Base-by-base conservation (phyloP, 2,888 invertebrate species). In the Spialia ferax region DNA sequence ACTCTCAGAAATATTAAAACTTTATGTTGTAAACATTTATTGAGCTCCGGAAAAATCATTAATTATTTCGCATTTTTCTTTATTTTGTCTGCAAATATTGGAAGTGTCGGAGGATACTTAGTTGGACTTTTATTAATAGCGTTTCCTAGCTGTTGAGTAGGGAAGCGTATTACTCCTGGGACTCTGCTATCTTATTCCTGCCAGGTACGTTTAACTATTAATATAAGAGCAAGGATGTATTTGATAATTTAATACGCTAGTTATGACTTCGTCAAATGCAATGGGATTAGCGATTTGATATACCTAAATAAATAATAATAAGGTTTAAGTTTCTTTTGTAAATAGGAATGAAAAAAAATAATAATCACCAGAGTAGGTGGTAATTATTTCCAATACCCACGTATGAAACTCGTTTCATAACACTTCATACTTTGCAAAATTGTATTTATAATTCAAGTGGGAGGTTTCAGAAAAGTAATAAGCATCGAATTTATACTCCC, bases 401-500 rank as follows among this genome's bases (percentile, higher is more conserved):
- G 10, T 42, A 15, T 18, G 18, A 20, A 20, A 45, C 45, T 5
- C 0, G 8, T 52, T 52, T 52, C 50, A 52, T 45, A n/a, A 52
- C n/a, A 52, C 23, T 52, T 23, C 50, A 52, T 52, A 23, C 54
- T 29, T 18, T 15, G 32, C 35, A 32, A 57, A 22, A 20, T 60
- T 18, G 20, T 59, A 59, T 60, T 60, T 60, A 60, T 60, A 48
- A 60, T 60, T 45, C 48, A 60, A 60, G 13, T 11, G 60, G 60
- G 50, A 48, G 13, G 10, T 22, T 61, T 61, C 45, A 15, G 45
- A 60, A 60, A 60, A 48, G 48, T 60, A 15, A 18, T 29, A 48
- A 60, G 48, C 60, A 29, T 29, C 20, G 48, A 84, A 88, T 86
- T 85, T 83, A 73, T 68, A 71, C 65, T 88, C 90, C 86, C 89